A percentile compares a stretch with the other conserved stretches of the same genome.
phyloP scores from a whole-genome alignment of 2,113 vertebrate genomes.

The Hippocampus zosterae region DNA sequence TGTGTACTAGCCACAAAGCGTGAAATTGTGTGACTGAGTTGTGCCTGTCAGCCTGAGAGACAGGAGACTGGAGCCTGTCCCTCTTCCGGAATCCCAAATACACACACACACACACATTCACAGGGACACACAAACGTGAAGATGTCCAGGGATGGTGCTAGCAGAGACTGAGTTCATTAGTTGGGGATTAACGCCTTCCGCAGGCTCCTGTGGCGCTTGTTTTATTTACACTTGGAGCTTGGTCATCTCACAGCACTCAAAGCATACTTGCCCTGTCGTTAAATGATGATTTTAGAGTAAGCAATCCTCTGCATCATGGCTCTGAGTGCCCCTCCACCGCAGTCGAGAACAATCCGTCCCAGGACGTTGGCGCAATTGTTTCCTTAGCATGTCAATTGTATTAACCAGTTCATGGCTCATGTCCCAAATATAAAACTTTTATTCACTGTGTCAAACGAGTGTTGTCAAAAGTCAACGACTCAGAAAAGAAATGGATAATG shows the following conservation, averaged over 20 bases:
- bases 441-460: too few relatives aligned
- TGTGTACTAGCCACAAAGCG: slow-evolving; percentile 67
- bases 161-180: slow-evolving; percentile 71
- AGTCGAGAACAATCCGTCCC: slow-evolving; percentile 30
- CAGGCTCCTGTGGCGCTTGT: slow-evolving; percentile 50
- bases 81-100: slow-evolving; percentile 44
- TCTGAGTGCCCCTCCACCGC: slow-evolving; percentile 43
- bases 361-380: background rate
- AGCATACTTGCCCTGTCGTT: slow-evolving; percentile 31
- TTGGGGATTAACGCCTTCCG: slow-evolving; percentile 70
- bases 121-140: slow-evolving; percentile 42
- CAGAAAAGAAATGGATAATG: too few relatives aligned
- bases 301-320: slow-evolving; percentile 34
- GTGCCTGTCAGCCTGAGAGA: slow-evolving; percentile 66
- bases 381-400: background rate
- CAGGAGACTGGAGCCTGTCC: slow-evolving; percentile 61
- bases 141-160: slow-evolving; percentile 57
- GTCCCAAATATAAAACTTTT: background rate
- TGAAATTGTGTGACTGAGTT: slow-evolving; percentile 74
- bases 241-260: slow-evolving; percentile 30
- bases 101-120: slow-evolving; percentile 30
- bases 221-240: slow-evolving; percentile 56
- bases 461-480: too few relatives aligned
- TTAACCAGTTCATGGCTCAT: background rate
- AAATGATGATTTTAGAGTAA: slow-evolving; percentile 43